phyloP scores from a whole-genome alignment of 2,113 vertebrate species.

The Callorhinus ursinus region DNA sequence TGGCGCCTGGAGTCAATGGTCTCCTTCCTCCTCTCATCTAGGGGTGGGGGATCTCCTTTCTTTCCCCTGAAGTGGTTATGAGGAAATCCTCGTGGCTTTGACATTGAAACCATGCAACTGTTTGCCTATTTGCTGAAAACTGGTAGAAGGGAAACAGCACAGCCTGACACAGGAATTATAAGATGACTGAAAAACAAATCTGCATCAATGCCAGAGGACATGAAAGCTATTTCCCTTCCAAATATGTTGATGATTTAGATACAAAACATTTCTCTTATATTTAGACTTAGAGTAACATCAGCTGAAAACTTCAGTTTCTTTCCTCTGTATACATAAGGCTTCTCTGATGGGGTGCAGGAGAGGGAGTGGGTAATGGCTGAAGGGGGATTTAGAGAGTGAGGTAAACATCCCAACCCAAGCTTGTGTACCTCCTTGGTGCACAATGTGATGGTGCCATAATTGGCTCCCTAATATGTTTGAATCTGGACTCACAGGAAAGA shows the following conservation, averaged over 20 bases:
- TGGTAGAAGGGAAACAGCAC: not conserved
- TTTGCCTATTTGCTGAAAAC: slow-evolving; percentile 33
- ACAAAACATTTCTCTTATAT: slow-evolving; percentile 1
- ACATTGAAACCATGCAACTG: not conserved
- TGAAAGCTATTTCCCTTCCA: slow-evolving; percentile 2
- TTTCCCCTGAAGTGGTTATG: not conserved
- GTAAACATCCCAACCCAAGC: not conserved
- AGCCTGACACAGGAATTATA: not conserved
- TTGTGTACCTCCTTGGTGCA: not conserved
- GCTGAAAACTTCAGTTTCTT: slow-evolving; percentile 31
- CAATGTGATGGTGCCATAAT: not conserved
- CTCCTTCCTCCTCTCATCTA: not conserved
- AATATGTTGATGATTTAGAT: slow-evolving; percentile 3
- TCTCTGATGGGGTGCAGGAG: not conserved
- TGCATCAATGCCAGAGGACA: not conserved
- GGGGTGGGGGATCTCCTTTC: not conserved
- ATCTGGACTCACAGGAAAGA: not conserved
- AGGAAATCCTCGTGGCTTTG: not conserved
- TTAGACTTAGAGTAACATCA: not conserved
- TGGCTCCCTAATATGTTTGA: not conserved
- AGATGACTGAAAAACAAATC: not conserved
- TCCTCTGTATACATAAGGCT: not conserved
- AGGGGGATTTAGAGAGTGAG: not conserved
- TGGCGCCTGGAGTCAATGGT: not conserved
- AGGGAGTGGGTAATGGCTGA: not conserved